Conservation (phyloP, 2,797 vertebrate genomes). For the Smutsia gigantea region DNA sequence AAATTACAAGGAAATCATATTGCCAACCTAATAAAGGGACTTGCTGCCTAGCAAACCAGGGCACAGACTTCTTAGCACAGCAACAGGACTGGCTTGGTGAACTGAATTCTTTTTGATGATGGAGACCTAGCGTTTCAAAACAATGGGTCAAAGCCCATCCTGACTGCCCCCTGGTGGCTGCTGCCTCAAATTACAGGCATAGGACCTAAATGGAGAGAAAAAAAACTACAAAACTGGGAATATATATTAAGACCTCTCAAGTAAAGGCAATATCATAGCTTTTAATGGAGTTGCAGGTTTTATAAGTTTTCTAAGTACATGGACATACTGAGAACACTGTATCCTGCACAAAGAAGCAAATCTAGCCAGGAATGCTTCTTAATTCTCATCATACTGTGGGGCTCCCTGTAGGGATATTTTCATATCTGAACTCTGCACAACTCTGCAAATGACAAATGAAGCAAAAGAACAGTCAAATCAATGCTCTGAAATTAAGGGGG, state of each 20-base stretch:
- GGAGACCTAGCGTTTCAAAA: neutral
- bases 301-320: neutral
- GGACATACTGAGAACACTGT: neutral
- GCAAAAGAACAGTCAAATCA: neutral
- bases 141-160: neutral
- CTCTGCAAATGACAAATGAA: neutral
- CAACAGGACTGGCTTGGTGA: neutral
- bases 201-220: neutral
- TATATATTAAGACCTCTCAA: neutral
- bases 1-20: neutral
- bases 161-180: neutral
- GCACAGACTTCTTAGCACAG: accelerated
- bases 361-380: neutral
- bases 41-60: neutral
- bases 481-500: neutral
- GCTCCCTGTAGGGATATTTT: neutral
- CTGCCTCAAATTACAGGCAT: conserved; percentile 26
- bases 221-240: neutral
- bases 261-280: neutral
- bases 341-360: neutral
- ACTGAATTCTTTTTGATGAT: neutral
- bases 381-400: neutral
- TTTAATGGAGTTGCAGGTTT: neutral
- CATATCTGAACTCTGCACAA: neutral
- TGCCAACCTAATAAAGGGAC: neutral